phyloP scores from a whole-genome alignment of 2,113 vertebrate species.

The Oryzias melastigma region DNA sequence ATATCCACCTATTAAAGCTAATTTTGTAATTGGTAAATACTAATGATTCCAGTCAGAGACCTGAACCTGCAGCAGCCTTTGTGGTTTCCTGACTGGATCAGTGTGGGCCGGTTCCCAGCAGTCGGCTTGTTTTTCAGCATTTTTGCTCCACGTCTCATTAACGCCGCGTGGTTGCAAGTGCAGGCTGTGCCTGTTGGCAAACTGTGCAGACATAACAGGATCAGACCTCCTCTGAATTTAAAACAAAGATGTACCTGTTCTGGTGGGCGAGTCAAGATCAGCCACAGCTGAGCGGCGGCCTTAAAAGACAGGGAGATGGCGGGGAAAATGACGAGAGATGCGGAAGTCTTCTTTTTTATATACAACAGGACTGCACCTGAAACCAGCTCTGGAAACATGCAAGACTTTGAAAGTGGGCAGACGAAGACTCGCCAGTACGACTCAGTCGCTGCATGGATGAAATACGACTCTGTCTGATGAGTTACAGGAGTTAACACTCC shows the following conservation, averaged over 20 bases:
- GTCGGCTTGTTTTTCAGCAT: not conserved
- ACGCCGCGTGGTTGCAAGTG: not conserved
- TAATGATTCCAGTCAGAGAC: too few relatives aligned
- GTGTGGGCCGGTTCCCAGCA: slow-evolving; percentile 3
- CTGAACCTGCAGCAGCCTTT: too few relatives aligned
- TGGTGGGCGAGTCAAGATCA: not conserved
- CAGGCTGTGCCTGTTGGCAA: slow-evolving; percentile 1
- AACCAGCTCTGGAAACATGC: too few relatives aligned
- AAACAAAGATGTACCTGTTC: slow-evolving; percentile 7
- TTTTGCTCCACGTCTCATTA: not conserved
- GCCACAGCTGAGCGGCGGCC: slow-evolving; percentile 11
- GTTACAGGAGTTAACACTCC: too few relatives aligned
- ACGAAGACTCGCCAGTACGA: too few relatives aligned
- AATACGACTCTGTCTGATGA: too few relatives aligned
- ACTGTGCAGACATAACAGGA: not conserved
- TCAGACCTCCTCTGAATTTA: not conserved
- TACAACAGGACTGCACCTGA: too few relatives aligned
- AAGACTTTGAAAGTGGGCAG: too few relatives aligned
- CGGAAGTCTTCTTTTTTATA: slow-evolving; percentile 20
- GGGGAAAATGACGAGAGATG: slow-evolving; percentile 21
- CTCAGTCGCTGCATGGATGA: too few relatives aligned
- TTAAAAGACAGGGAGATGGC: not conserved
- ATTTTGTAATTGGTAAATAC: too few relatives aligned
- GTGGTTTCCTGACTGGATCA: too few relatives aligned
- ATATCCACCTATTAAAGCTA: too few relatives aligned